Evolutionary conservation across 1,140 invertebrate genomes (phyloP), one percentile per base, ranked within the genome.

Genomic region (Oedothorax gibbosus): DNA sequence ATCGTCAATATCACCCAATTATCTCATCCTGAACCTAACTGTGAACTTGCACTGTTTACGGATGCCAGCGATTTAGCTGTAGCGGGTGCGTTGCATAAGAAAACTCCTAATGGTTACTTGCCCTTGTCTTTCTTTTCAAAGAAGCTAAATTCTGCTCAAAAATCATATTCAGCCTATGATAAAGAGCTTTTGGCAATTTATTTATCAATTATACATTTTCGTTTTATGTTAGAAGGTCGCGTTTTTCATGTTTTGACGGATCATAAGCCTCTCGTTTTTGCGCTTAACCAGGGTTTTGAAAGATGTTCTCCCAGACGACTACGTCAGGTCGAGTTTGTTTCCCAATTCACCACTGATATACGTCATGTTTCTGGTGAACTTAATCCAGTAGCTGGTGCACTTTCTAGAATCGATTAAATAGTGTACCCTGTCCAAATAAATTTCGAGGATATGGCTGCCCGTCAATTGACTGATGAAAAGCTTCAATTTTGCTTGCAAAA

Each of bases 141-240:
- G 11, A 66, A 79, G 14, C 65, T 86, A 2, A 64, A 14, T 57
- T 4, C 21, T 35, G 9, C 50, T 4, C 14, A 80, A 87, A 62
- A 83, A n/a, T 89, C 89, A 53, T 90, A 91, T 65, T 87, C 87
- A 14, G 87, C 89, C 0, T 91, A 90, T 87, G 90, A 91, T 80
- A 75, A 90, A 7, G 91, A 92, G 87, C 85, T 92, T 0, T 76
- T 92, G 6, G 53, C 8, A 7, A 14, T 20, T 15, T 78, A 78
- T 51, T 18, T 14, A 8, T 8, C 60, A 8, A 49, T 78, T n/a
- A 11, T 14, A 21, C 76, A 79, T 53, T 66, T 79, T 56, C 14
- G 60, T 0, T 35, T 53, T 21, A 62, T 66, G 21, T 2, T 79
- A 8, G 20, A 54, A 53, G 49, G 60, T 50, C 20, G 62, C 15